Percentiles rank a stretch among this genome's conserved stretches.
Conservation (phyloP, 2,888 invertebrate species). For the Campoplex nolae region DNA sequence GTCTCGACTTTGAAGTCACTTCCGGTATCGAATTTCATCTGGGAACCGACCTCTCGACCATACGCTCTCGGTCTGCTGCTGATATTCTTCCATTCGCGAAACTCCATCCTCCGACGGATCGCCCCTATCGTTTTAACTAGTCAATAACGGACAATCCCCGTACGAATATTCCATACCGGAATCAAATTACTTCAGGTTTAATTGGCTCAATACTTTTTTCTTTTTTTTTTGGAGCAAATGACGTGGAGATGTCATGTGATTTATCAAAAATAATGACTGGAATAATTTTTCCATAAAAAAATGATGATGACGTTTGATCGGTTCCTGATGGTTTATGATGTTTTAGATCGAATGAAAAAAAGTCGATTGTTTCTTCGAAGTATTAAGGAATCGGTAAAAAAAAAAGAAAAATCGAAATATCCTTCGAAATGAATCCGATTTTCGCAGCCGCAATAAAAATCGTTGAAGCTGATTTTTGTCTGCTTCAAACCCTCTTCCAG, state of each 20-base stretch:
- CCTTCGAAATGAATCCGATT: neutral
- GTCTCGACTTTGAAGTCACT: constrained; percentile 55
- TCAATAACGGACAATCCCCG: neutral
- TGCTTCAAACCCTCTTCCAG: neutral
- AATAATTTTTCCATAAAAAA: neutral
- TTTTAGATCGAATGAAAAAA: neutral
- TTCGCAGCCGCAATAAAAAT: neutral
- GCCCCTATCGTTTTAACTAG: constrained; percentile 48
- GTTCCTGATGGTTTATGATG: neutral
- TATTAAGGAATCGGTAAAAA: neutral
- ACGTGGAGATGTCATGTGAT: neutral
- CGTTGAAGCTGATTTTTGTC: neutral
- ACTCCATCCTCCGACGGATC: constrained; percentile 42
- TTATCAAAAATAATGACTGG: neutral
- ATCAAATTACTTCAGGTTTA: neutral
- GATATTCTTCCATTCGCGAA: constrained; percentile 23
- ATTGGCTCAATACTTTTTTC: neutral
- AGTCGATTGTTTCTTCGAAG: neutral
- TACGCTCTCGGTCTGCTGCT: constrained; percentile 26
- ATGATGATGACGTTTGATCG: neutral
- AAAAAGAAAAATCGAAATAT: neutral
- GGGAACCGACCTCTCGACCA: constrained; percentile 67
- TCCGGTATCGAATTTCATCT: constrained; percentile 75
- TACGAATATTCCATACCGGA: neutral
- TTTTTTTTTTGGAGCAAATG: neutral